Conservation (phyloP, 2,113 vertebrate genomes). For the Pterocles gutturalis region DNA sequence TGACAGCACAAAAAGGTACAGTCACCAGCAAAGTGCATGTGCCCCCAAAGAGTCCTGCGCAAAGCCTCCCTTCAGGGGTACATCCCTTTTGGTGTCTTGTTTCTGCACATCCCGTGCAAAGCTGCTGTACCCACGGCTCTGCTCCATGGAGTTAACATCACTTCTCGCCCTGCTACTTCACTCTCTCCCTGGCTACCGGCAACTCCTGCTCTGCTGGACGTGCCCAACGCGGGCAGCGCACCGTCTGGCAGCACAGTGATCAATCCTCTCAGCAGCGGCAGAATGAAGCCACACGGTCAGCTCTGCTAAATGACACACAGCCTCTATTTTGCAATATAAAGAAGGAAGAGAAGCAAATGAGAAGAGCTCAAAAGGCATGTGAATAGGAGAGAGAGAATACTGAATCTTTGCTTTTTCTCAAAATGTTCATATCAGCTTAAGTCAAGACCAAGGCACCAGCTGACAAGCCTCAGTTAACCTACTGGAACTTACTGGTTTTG, state of each 20-base stretch:
- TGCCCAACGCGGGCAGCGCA: rapidly evolving
- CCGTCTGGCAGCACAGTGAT: rapidly evolving
- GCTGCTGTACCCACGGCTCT: rapidly evolving
- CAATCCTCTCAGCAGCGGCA: neutral
- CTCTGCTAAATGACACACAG: neutral
- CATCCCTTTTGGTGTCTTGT: neutral
- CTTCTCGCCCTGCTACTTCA: neutral
- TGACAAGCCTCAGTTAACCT: neutral
- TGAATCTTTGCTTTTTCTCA: neutral
- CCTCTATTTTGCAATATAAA: neutral
- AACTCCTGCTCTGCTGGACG: neutral
- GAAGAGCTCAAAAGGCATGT: neutral
- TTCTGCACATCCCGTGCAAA: neutral
- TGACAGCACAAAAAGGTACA: neutral
- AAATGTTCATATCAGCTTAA: neutral
- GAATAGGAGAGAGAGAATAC: neutral
- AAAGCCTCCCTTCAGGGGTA: neutral
- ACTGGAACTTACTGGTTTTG: neutral
- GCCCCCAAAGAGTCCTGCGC: neutral
- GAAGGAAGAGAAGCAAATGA: neutral
- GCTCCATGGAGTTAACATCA: neutral
- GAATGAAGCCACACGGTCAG: rapidly evolving
- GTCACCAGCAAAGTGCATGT: neutral
- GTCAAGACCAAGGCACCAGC: neutral
- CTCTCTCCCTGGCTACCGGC: neutral